Percentiles rank a stretch among this genome's conserved stretches.
These are phyloP conservation scores for Platalea minor DNA, from an alignment of 2,797 vertebrate genomes.

Conservation along the genomic window DNA sequence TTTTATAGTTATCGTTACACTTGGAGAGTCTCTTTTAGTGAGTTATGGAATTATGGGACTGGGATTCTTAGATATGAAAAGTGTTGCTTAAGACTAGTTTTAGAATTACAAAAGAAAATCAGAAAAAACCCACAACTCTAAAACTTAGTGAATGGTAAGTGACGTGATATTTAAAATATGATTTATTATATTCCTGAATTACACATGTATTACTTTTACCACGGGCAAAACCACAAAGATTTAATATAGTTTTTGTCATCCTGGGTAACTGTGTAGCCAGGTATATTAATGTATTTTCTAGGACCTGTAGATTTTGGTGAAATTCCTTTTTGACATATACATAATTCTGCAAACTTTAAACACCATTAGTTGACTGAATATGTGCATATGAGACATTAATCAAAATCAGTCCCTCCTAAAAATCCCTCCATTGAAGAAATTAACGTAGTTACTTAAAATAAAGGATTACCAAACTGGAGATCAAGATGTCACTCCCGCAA, in stretches of 20 bases:
- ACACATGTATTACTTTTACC: neutral
- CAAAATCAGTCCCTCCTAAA: neutral
- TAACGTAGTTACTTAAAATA: neutral
- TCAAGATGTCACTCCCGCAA: neutral
- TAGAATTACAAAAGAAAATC: neutral
- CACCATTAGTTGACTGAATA: neutral
- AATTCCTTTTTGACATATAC: neutral
- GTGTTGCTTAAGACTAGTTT: neutral
- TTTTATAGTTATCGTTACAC: neutral
- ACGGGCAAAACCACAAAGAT: neutral
- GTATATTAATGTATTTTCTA: neutral
- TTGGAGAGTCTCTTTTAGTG: neutral
- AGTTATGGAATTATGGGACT: neutral
- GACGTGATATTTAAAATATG: neutral
- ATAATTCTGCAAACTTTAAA: neutral
- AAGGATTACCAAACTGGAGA: neutral
- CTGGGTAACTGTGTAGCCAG: neutral
- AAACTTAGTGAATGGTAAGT: neutral
- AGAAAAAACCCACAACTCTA: fast-evolving
- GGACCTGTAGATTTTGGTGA: neutral
- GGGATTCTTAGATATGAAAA: neutral
- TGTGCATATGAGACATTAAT: neutral
- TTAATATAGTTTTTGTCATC: neutral
- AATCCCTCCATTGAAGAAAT: neutral
- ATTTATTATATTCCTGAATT: neutral